Percentiles rank a stretch among this genome's conserved stretches.
Evolutionary conservation across 2,888 invertebrate genomes (phyloP).

Genomic region (Lysandra coridon): DNA sequence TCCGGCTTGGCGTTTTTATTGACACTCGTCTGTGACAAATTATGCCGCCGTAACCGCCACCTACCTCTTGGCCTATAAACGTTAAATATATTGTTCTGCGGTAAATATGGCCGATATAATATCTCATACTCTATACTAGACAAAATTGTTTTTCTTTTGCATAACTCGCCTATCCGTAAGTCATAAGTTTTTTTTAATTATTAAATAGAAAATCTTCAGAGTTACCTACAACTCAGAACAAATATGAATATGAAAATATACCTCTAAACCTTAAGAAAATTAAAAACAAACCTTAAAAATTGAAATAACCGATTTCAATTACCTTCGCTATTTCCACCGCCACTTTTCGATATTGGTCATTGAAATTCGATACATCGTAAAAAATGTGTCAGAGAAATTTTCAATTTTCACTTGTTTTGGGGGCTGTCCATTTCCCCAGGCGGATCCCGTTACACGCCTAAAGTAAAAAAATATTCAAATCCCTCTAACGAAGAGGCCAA

Average conservation of each 20-base stretch:
- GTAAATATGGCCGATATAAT: background rate
- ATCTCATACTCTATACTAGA: background rate
- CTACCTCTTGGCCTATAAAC: constrained; percentile 17
- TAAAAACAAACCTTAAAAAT: background rate
- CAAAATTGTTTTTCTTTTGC: background rate
- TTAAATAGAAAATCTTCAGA: too few species aligned
- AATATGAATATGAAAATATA: too few species aligned
- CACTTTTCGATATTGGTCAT: constrained; percentile 19
- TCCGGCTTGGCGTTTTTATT: constrained; percentile 80
- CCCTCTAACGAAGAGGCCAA: constrained; percentile 75
- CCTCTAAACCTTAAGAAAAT: background rate
- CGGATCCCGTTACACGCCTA: constrained; percentile 71
- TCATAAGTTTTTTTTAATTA: too few species aligned
- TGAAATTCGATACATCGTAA: constrained; percentile 23
- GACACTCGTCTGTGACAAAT: constrained; percentile 79
- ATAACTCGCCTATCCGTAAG: too few species aligned
- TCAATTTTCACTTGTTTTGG: constrained; percentile 64
- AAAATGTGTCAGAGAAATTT: constrained; percentile 55
- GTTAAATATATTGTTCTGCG: constrained; percentile 19
- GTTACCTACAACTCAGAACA: too few species aligned
- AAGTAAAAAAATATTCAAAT: constrained; percentile 71
- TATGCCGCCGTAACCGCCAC: constrained; percentile 45
- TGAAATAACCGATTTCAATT: background rate
- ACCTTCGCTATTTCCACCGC: too few species aligned
- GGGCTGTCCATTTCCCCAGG: constrained; percentile 68